A percentile compares a stretch with the other conserved stretches of the same genome.
Evolutionary conservation across 1,140 invertebrate species (phyloP).

Genomic region (Copidosoma floridanum): DNA sequence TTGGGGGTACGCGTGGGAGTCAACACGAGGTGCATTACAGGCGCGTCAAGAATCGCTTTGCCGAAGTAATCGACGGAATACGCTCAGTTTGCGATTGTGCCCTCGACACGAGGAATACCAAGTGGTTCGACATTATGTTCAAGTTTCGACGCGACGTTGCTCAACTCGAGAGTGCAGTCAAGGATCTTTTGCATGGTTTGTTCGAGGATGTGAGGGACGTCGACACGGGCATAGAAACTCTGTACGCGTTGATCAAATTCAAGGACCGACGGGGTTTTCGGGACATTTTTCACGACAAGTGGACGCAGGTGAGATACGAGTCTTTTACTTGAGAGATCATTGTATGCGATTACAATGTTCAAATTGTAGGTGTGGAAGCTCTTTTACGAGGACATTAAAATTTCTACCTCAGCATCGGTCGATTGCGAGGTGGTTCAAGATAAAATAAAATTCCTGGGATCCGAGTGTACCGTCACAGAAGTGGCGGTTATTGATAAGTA

Average conservation of each 20-base stretch:
- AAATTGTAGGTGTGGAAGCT: slow-evolving; percentile 12
- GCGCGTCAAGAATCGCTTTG: slow-evolving; percentile 56
- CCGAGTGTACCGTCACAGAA: not conserved
- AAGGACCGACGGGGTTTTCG: slow-evolving; percentile 64
- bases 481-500: slow-evolving; percentile 56
- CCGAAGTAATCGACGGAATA: slow-evolving; percentile 55
- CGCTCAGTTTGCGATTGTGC: slow-evolving; percentile 61
- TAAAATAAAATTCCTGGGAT: not conserved
- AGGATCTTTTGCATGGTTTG: slow-evolving; percentile 67
- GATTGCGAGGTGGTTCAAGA: not conserved
- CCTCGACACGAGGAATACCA: slow-evolving; percentile 68
- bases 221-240: slow-evolving; percentile 69
- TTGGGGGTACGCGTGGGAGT: slow-evolving; percentile 67
- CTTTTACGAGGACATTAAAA: slow-evolving; percentile 12
- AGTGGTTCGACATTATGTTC: slow-evolving; percentile 74
- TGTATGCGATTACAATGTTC: too few species aligned
- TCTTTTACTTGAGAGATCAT: too few species aligned
- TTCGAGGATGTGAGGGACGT: slow-evolving; percentile 68
- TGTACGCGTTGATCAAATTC: slow-evolving; percentile 70
- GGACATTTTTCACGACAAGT: slow-evolving; percentile 65
- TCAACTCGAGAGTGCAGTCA: slow-evolving; percentile 65
- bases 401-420: not conserved
- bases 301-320: slow-evolving; percentile 33
- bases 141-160: slow-evolving; percentile 63
- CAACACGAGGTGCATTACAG: slow-evolving; percentile 70